Evolutionary conservation across 2,113 vertebrate species (phyloP).

Genomic region (Bos taurus): ARS-UCD2.0 NC_037344.1:32857501-32858000

Average conservation of each 20-base stretch:
- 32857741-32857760: rapidly evolving
- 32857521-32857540: not conserved
- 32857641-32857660: not conserved
- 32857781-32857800: not conserved
- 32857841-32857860: not conserved
- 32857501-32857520: not conserved
- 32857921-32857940: not conserved
- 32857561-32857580: not conserved
- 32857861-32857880: not conserved
- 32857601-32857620: not conserved
- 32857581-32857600: rapidly evolving
- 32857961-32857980: not conserved
- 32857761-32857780: not conserved
- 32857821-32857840: not conserved
- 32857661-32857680: rapidly evolving
- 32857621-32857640: not conserved
- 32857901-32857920: not conserved
- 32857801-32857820: not conserved
- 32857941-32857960: no score
- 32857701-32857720: not conserved
- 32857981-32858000: not conserved
- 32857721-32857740: not conserved
- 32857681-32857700: not conserved
- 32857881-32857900: not conserved
- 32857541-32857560: not conserved